phyloP scores from a whole-genome alignment of 2,797 vertebrate genomes.

The Oreochromis mossambicus region DNA sequence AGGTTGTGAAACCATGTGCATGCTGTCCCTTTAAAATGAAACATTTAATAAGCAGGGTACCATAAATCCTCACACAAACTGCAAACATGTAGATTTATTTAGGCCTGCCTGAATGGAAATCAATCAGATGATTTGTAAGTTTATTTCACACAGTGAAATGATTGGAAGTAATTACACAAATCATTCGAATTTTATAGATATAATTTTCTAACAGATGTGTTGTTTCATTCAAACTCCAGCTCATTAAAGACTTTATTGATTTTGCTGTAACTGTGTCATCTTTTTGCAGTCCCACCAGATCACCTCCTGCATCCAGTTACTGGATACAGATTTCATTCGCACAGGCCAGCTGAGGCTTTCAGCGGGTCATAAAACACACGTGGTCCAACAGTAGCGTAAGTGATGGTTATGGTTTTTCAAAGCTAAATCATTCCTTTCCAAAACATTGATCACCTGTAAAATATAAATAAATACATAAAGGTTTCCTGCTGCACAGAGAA shows the following conservation, averaged over 20 bases:
- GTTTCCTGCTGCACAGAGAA: neutral
- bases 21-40: neutral
- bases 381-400: neutral
- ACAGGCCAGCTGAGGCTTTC: slow-evolving; percentile 19
- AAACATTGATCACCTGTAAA: neutral
- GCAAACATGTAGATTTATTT: neutral
- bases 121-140: neutral
- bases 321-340: neutral
- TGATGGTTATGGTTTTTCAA: neutral
- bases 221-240: neutral
- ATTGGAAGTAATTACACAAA: neutral
- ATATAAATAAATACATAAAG: neutral
- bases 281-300: neutral
- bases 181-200: neutral
- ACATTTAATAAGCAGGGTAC: neutral
- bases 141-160: neutral
- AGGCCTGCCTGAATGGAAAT: neutral
- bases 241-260: neutral
- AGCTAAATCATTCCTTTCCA: neutral
- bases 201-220: neutral
- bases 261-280: neutral
- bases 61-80: neutral
- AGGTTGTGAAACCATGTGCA: neutral
- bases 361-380: slow-evolving; percentile 1
- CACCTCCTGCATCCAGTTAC: slow-evolving; percentile 4